Evolutionary conservation across 2,888 invertebrate species (phyloP).

Genomic region (Acronicta psi): DNA sequence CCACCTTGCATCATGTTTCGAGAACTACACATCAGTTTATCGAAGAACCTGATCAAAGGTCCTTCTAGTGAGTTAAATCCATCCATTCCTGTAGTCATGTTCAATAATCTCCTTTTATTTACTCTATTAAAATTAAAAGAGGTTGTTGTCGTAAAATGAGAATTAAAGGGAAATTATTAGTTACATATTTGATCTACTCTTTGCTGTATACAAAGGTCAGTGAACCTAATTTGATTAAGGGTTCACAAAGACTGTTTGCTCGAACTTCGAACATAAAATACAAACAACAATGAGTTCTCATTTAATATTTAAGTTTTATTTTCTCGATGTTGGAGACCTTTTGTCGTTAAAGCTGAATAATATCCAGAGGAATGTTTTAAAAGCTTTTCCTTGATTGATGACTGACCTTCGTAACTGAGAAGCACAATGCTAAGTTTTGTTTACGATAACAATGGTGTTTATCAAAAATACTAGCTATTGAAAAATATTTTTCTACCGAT

Average conservation of each 20-base stretch:
- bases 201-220: slow-evolving; percentile 25
- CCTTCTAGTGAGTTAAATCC: no score
- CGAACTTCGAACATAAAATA: slow-evolving; percentile 37
- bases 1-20: no score
- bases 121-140: no score
- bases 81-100: no score
- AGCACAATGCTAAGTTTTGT: not conserved
- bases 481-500: no score
- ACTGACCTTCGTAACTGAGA: slow-evolving; percentile 21
- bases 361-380: slow-evolving; percentile 18
- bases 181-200: slow-evolving; percentile 8
- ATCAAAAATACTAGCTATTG: no score
- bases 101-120: not conserved
- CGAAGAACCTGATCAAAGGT: no score
- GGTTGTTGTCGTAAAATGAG: no score
- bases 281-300: slow-evolving; percentile 36
- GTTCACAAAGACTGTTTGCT: slow-evolving; percentile 19
- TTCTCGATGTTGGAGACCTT: slow-evolving; percentile 24
- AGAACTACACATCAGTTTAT: no score
- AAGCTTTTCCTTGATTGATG: slow-evolving; percentile 5
- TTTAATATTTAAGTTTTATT: slow-evolving; percentile 42
- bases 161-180: no score
- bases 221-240: slow-evolving; percentile 29
- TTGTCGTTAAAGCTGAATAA: slow-evolving; percentile 20
- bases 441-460: not conserved